phyloP scores from a whole-genome alignment of 53 echinoderm and acorn worm species.

The Zoroaster sp. region DNA sequence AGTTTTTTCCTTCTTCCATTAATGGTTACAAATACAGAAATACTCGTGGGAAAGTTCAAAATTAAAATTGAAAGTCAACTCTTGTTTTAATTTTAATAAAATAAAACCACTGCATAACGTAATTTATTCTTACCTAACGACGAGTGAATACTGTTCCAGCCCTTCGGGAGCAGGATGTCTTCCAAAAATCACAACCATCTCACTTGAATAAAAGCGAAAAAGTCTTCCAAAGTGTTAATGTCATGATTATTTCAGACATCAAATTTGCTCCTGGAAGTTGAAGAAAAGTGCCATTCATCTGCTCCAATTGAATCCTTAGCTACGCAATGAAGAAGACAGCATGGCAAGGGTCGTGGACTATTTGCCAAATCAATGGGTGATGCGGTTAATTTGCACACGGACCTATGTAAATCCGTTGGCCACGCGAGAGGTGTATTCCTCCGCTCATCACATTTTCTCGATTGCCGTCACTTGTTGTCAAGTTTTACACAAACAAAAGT shows the following conservation, averaged over 20 bases:
- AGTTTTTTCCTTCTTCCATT: too few species aligned
- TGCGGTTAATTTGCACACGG: neutral
- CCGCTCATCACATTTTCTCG: neutral
- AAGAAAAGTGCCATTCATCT: neutral
- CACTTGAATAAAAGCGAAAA: neutral
- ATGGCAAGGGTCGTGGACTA: neutral
- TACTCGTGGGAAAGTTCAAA: too few species aligned
- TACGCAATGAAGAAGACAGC: neutral
- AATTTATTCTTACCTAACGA: too few species aligned
- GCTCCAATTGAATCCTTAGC: neutral
- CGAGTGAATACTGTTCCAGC: too few species aligned
- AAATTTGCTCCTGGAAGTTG: neutral
- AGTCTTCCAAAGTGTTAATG: neutral
- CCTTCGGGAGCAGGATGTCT: neutral
- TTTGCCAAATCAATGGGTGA: neutral
- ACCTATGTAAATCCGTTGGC: neutral
- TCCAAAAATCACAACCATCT: neutral
- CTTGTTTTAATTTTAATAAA: too few species aligned
- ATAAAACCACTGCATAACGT: too few species aligned
- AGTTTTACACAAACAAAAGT: neutral
- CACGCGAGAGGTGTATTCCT: neutral
- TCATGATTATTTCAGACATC: neutral
- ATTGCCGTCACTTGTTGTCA: neutral
- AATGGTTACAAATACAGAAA: too few species aligned
- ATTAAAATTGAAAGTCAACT: too few species aligned